A percentile compares a stretch with the other conserved stretches of the same genome.
These are phyloP conservation scores for Porites rus DNA, from an alignment of 92 coral and sea anemone species.

Conservation along the genomic window DNA sequence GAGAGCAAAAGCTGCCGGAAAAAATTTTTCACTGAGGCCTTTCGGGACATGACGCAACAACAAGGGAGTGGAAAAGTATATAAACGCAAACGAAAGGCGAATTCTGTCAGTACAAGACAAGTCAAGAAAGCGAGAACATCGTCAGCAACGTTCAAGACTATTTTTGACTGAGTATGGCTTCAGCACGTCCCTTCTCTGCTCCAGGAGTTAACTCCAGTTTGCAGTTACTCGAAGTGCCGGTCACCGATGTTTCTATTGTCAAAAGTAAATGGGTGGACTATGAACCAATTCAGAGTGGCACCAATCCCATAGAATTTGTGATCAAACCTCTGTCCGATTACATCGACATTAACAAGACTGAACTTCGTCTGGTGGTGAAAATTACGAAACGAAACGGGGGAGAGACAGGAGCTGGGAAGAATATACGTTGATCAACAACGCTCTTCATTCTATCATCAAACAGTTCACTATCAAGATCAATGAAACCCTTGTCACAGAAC, in stretches of 20 bases:
- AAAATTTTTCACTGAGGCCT: constrained; percentile 8
- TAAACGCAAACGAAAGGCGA: neutral
- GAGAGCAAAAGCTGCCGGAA: constrained; percentile 18
- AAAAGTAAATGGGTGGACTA: constrained; percentile 32
- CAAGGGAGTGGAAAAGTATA: neutral
- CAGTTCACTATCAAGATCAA: constrained; percentile 45
- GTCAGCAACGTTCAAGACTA: constrained; percentile 3
- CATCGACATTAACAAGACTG: constrained; percentile 43
- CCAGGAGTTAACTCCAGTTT: constrained; percentile 36
- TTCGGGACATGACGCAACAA: constrained; percentile 5
- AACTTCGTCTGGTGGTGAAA: constrained; percentile 24
- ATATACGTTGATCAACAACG: constrained; percentile 21
- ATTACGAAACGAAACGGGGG: neutral
- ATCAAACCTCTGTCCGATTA: constrained; percentile 11
- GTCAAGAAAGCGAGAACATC: neutral
- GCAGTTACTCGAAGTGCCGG: constrained; percentile 27
- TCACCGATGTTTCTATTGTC: constrained; percentile 43
- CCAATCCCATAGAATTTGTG: constrained; percentile 37
- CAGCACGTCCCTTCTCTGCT: constrained; percentile 34
- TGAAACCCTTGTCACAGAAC: constrained; percentile 39
- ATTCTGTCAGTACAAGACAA: neutral
- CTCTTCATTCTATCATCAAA: constrained; percentile 30
- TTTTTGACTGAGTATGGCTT: constrained; percentile 29
- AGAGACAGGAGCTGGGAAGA: neutral
- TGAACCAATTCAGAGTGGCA: constrained; percentile 38